Percentiles rank a stretch among this genome's conserved stretches.
These are phyloP conservation scores for Indicator maculatus DNA, from an alignment of 2,113 vertebrate genomes.

Conservation along the genomic window DNA sequence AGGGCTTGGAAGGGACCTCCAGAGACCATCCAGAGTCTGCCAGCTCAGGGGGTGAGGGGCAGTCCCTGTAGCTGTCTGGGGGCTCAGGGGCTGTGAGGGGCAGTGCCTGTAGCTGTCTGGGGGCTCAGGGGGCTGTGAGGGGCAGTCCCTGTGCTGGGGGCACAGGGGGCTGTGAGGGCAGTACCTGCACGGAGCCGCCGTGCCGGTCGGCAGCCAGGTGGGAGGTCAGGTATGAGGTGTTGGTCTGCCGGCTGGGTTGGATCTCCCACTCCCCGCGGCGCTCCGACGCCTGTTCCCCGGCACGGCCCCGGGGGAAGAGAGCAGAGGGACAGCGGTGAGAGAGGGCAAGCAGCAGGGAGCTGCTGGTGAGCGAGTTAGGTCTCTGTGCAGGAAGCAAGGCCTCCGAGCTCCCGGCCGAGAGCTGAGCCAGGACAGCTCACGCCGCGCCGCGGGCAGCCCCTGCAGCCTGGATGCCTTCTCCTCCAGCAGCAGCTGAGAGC, in stretches of 20 bases:
- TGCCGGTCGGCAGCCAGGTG: conserved; percentile 98
- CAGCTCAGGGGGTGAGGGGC: too few relatives aligned
- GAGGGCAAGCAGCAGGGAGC: conserved; percentile 74
- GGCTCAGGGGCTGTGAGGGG: too few relatives aligned
- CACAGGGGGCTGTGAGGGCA: background rate
- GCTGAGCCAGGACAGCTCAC: background rate
- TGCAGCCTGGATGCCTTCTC: background rate
- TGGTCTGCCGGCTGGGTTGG: conserved; percentile 94
- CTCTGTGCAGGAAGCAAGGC: conserved; percentile 57
- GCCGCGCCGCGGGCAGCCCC: too few relatives aligned
- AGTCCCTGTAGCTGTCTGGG: too few relatives aligned
- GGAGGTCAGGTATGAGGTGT: conserved; percentile 95
- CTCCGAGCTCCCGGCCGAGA: conserved; percentile 13
- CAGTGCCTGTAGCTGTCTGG: too few relatives aligned
- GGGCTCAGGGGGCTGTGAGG: too few relatives aligned
- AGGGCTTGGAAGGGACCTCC: too few relatives aligned
- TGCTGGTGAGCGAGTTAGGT: conserved; percentile 64
- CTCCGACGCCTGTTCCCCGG: conserved; percentile 86
- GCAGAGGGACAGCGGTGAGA: conserved; percentile 66
- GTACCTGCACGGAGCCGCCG: conserved; percentile 99
- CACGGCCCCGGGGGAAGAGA: conserved; percentile 62
- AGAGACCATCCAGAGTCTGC: too few relatives aligned
- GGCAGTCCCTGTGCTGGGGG: too few relatives aligned
- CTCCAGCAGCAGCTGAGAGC: background rate
- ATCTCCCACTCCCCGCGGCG: conserved; percentile 98